Evolutionary conservation across 2,888 invertebrate species (phyloP).

Genomic region (Drosophila mercatorum): DNA sequence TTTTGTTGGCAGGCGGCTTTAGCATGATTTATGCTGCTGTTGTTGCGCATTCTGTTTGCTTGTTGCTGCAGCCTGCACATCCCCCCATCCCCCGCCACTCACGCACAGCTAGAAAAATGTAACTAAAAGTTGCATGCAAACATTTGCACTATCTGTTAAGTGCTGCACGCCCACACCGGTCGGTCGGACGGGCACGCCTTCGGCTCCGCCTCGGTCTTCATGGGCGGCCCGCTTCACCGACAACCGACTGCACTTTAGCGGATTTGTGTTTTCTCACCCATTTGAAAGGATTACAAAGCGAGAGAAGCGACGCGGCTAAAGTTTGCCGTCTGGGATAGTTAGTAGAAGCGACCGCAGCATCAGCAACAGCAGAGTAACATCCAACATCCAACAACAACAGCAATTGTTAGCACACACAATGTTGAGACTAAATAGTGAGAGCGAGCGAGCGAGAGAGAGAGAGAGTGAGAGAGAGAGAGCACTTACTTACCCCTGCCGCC

Average conservation of each 20-base stretch:
- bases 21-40: conserved; percentile 69
- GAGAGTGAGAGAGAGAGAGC: conserved; percentile 80
- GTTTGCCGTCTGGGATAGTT: conserved; percentile 42
- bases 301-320: conserved; percentile 53
- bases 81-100: background rate
- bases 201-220: conserved; percentile 12
- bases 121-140: conserved; percentile 76
- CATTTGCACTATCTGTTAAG: conserved; percentile 71
- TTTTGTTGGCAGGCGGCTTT: conserved; percentile 34
- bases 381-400: conserved; percentile 6
- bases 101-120: conserved; percentile 41
- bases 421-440: conserved; percentile 6
- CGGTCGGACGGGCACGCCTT: conserved; percentile 16
- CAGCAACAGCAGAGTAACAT: conserved; percentile 11
- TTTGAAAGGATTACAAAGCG: conserved; percentile 75
- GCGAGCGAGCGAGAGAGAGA: background rate
- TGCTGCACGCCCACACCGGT: conserved; percentile 50
- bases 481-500: conserved; percentile 92
- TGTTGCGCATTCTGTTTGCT: conserved; percentile 62
- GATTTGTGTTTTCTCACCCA: conserved; percentile 79
- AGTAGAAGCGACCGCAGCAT: conserved; percentile 39
- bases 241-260: conserved; percentile 75
- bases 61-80: conserved; percentile 43
- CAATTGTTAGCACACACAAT: conserved; percentile 30
- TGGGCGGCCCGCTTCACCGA: conserved; percentile 50